Conservation (phyloP, 2,113 vertebrate genomes). For the Triplophysa dalaica region DNA sequence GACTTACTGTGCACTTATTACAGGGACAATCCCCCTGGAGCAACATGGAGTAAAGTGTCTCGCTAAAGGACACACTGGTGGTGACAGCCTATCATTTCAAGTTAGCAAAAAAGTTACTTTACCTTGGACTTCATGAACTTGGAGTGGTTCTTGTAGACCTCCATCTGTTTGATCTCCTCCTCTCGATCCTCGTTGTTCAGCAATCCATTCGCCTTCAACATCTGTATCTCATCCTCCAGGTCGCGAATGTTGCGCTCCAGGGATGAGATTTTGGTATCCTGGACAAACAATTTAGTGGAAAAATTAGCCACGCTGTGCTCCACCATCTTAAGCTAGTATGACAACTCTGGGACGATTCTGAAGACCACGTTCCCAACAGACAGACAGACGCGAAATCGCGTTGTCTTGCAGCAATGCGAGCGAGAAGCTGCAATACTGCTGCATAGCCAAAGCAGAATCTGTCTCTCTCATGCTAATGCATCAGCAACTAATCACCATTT, state of each 20-base stretch:
- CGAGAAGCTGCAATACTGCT: conserved; percentile 66
- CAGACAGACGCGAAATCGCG: conserved; percentile 9
- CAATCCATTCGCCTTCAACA: conserved; percentile 95
- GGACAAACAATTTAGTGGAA: conserved; percentile 66
- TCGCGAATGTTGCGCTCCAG: conserved; percentile 97
- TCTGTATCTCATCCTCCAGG: conserved; percentile 99
- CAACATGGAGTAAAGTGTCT: too few relatives aligned
- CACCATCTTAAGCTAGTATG: conserved; percentile 55
- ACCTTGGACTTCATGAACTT: conserved; percentile 99
- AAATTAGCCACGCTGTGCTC: conserved; percentile 52
- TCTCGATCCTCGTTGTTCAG: conserved; percentile 94
- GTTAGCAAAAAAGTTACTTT: conserved; percentile 39
- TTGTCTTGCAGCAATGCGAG: conserved; percentile 36
- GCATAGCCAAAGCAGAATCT: conserved; percentile 63
- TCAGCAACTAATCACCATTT: conserved; percentile 69
- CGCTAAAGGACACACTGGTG: too few relatives aligned
- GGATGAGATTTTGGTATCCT: conserved; percentile 99
- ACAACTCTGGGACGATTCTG: conserved; percentile 3
- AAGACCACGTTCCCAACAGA: conserved; percentile 4
- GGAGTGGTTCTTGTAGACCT: conserved; percentile 99
- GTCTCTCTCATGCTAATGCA: conserved; percentile 61
- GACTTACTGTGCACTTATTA: too few relatives aligned
- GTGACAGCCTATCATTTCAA: too few relatives aligned
- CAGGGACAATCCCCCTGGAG: too few relatives aligned
- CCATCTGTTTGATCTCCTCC: conserved; percentile 99